Conservation (phyloP, 2,113 vertebrate genomes). For the Corynorhinus townsendii region DNA sequence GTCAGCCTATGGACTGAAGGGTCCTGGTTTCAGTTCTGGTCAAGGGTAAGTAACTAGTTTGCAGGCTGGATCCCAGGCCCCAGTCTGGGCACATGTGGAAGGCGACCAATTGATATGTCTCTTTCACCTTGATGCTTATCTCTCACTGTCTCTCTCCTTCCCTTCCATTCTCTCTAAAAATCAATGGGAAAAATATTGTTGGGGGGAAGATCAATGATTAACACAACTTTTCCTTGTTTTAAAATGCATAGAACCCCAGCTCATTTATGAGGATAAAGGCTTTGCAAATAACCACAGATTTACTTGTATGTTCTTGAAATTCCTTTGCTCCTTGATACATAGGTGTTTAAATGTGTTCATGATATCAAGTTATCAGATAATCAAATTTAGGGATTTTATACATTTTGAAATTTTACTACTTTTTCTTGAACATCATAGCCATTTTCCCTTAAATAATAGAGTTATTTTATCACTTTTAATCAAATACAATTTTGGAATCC, state of each 20-base stretch:
- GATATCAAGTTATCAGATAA: neutral
- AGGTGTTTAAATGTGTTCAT: neutral
- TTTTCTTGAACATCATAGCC: neutral
- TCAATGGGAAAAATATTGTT: too few species aligned
- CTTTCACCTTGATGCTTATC: too few species aligned
- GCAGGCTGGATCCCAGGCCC: too few species aligned
- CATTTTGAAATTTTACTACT: neutral
- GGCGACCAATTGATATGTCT: too few species aligned
- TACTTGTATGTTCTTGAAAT: neutral
- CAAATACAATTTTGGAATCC: neutral
- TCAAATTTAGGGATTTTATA: neutral
- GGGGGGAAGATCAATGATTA: neutral
- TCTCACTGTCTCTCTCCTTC: too few species aligned
- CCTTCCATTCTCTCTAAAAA: too few species aligned
- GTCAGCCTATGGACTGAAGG: too few species aligned
- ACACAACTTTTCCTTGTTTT: neutral
- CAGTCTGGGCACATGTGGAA: too few species aligned
- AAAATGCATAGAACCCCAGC: neutral
- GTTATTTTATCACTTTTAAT: neutral
- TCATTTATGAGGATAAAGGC: neutral
- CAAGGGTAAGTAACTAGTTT: too few species aligned
- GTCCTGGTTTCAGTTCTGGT: too few species aligned
- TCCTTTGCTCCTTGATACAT: neutral
- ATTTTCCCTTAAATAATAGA: neutral
- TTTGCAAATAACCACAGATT: neutral